Base-by-base conservation (phyloP, 2,797 vertebrate species). In the Poecilia wingei region DNA sequence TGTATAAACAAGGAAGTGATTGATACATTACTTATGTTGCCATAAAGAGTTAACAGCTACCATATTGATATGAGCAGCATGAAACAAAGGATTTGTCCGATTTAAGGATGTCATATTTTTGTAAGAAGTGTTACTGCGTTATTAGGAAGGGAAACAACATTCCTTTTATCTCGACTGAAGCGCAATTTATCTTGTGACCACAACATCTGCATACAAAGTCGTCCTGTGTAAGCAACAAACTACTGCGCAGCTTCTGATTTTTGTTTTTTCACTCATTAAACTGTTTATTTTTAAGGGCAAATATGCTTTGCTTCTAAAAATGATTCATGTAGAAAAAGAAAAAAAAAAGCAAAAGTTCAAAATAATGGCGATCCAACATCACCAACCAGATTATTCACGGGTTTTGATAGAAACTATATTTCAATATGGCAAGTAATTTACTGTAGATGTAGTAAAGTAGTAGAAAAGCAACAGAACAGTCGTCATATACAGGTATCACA, bases 11-110 rank as follows among this genome's bases (percentile, higher is more conserved):
- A 69, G 45, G 78, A 84, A 83, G 57, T 87, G 92, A 93, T 85
- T 89, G 85, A 89, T 89, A 74, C 31, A 84, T 84, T 83, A 86
- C 79, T 91, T 84, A 84, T 77, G 83, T 74, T 69, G 64, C 43
- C 85, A 80, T 81, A 84, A 84, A 69, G 68, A 80, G 33, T 80
- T 76, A 77, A 88, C 72, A 72, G 84, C 71, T 83, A 79, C 84
- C 77, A 84, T 76, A 71, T 59, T 81, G 31, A 78, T 76, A 33
- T 28, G 47, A 76, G 75, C 51, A 71, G 61, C 61, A 53, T 78
- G 66, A 78, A 82, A 83, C 49, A 57, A 85, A 86, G 75, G 69
- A 81, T 82, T 79, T 79, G 75, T 79, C 46, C 64, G 76, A 84
- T 86, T 84, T 74, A 70, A 89, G 78, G 79, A 77, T 66, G 78